Conservation (phyloP, 2,797 vertebrate genomes). For the Chelmon rostratus region DNA sequence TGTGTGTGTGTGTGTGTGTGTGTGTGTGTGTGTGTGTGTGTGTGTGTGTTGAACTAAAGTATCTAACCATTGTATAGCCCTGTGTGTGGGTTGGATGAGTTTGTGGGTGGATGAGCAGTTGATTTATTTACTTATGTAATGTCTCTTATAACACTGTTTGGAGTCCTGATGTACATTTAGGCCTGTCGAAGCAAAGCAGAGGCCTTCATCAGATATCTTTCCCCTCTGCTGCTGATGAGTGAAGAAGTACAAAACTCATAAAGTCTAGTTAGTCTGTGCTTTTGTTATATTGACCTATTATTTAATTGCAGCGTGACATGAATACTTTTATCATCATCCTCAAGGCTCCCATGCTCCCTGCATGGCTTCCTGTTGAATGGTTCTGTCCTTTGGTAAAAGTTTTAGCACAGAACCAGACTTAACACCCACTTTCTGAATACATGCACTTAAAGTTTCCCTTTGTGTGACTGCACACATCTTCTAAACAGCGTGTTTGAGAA, state of each 20-base stretch:
- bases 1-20: constrained; percentile 48
- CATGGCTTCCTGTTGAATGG: constrained; percentile 25
- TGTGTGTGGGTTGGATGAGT: constrained; percentile 63
- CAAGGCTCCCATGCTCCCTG: constrained; percentile 29
- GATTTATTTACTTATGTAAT: constrained; percentile 73
- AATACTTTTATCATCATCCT: constrained; percentile 38
- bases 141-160: constrained; percentile 52
- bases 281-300: constrained; percentile 51
- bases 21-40: constrained; percentile 10
- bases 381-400: neutral
- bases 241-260: constrained; percentile 36
- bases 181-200: constrained; percentile 37
- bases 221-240: constrained; percentile 19
- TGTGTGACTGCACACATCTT: neutral
- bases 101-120: constrained; percentile 65
- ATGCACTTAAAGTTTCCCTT: neutral
- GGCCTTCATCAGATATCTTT: constrained; percentile 37
- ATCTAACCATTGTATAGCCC: constrained; percentile 39
- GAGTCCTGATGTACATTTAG: constrained; percentile 43
- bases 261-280: constrained; percentile 43
- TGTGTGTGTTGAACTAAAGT: constrained; percentile 37
- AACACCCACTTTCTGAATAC: neutral
- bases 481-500: constrained; percentile 24
- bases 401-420: neutral
- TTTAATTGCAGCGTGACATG: constrained; percentile 54